These are phyloP conservation scores for Apodemia mormo DNA, from an alignment of 2,888 invertebrate species.

Conservation along the genomic window DNA sequence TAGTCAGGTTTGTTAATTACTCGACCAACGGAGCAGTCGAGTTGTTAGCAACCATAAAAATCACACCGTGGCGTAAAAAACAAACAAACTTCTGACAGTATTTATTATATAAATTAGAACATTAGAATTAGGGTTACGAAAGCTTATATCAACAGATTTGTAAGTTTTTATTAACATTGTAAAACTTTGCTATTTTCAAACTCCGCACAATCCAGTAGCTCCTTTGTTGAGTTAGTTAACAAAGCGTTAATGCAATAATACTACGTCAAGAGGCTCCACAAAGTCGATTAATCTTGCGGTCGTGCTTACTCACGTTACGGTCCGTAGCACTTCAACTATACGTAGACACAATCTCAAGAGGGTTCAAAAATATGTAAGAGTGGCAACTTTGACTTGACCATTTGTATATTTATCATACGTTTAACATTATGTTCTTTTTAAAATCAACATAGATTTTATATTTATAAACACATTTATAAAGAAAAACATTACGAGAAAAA, in stretches of 20 bases:
- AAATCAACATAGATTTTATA: too few relatives aligned
- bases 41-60: too few relatives aligned
- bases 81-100: too few relatives aligned
- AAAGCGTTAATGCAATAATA: conserved; percentile 13
- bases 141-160: conserved; percentile 2
- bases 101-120: too few relatives aligned
- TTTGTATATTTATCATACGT: too few relatives aligned
- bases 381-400: too few relatives aligned
- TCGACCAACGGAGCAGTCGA: too few relatives aligned
- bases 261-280: conserved; percentile 14
- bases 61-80: too few relatives aligned
- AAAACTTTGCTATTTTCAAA: conserved; percentile 13
- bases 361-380: background rate
- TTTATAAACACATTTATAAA: too few relatives aligned
- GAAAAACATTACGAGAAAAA: too few relatives aligned
- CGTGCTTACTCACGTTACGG: conserved; percentile 13
- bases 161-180: conserved; percentile 7
- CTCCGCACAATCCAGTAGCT: background rate
- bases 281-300: conserved; percentile 17
- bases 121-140: background rate
- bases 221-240: conserved; percentile 9
- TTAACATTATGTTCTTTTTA: too few relatives aligned
- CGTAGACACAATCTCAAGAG: background rate
- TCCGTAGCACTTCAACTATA: conserved; percentile 2
- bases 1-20: too few relatives aligned